Conservation (phyloP, 2,113 vertebrate species). For the Caracal caracal region DNA sequence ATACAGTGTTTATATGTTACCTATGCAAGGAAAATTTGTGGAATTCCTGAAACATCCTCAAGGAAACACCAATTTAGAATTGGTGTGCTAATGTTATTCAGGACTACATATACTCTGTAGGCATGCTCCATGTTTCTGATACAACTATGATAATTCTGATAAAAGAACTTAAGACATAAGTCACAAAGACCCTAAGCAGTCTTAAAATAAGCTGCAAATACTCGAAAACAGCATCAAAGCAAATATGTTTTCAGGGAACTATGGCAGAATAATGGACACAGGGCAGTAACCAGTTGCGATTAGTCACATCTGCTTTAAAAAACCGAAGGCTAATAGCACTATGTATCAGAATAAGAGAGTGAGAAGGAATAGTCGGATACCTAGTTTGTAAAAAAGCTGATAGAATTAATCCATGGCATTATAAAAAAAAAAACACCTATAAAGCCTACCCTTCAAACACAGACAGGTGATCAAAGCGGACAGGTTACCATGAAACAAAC, state of each 20-base stretch:
- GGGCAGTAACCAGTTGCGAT: slow-evolving; percentile 25
- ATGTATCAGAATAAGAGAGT: neutral
- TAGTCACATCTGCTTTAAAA: slow-evolving; percentile 46
- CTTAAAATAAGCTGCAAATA: slow-evolving; percentile 49
- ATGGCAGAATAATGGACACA: neutral
- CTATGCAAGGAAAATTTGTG: neutral
- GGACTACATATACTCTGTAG: neutral
- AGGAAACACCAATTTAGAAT: slow-evolving; percentile 31
- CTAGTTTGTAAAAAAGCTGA: neutral
- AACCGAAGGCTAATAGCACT: neutral
- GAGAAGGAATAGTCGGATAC: neutral
- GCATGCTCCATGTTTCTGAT: neutral
- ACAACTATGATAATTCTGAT: neutral
- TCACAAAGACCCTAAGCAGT: neutral
- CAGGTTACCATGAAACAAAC: neutral
- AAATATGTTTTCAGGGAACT: slow-evolving; percentile 58
- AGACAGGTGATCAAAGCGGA: neutral
- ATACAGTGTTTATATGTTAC: neutral
- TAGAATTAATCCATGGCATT: neutral
- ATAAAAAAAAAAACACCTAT: neutral
- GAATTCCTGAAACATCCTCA: neutral
- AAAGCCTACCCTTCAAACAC: neutral
- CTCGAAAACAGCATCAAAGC: slow-evolving; percentile 58
- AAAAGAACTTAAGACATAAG: neutral
- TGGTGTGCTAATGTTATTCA: neutral